A percentile compares a stretch with the other conserved stretches of the same genome.
These are phyloP conservation scores for Siphamia tubifer DNA, from an alignment of 2,113 vertebrate species.

Conservation along the genomic window DNA sequence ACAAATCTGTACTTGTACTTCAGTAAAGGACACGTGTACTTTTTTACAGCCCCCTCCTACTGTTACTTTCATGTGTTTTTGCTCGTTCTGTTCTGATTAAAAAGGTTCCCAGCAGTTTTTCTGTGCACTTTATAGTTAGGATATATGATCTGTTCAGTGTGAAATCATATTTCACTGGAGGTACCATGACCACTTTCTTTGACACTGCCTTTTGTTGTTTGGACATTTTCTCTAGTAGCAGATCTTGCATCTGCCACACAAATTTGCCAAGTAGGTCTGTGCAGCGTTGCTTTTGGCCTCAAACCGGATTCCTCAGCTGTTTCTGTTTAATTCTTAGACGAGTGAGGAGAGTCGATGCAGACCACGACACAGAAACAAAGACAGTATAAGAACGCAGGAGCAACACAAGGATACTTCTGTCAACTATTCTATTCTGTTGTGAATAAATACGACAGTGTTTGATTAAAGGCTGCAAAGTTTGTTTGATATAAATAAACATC, in stretches of 20 bases:
- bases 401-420: not conserved
- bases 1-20: too few relatives aligned
- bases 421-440: too few relatives aligned
- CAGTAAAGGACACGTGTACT: too few relatives aligned
- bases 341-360: conserved; percentile 46
- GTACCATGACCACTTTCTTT: conserved; percentile 11
- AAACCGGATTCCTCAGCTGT: conserved; percentile 80
- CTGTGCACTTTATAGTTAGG: not conserved
- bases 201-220: conserved; percentile 7
- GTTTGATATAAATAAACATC: too few relatives aligned
- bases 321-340: conserved; percentile 75
- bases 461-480: too few relatives aligned
- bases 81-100: too few relatives aligned
- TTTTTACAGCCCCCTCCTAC: too few relatives aligned
- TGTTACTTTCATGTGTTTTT: too few relatives aligned
- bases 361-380: conserved; percentile 56
- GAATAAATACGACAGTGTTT: too few relatives aligned
- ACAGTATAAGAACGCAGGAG: conserved; percentile 3
- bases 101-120: not conserved
- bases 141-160: not conserved
- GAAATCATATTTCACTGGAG: not conserved
- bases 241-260: conserved; percentile 33
- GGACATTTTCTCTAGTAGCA: conserved; percentile 6
- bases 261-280: conserved; percentile 54
- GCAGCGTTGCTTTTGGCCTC: conserved; percentile 62